Evolutionary conservation across 2,797 vertebrate species (phyloP).

Genomic region (Lagorchestes hirsutus): DNA sequence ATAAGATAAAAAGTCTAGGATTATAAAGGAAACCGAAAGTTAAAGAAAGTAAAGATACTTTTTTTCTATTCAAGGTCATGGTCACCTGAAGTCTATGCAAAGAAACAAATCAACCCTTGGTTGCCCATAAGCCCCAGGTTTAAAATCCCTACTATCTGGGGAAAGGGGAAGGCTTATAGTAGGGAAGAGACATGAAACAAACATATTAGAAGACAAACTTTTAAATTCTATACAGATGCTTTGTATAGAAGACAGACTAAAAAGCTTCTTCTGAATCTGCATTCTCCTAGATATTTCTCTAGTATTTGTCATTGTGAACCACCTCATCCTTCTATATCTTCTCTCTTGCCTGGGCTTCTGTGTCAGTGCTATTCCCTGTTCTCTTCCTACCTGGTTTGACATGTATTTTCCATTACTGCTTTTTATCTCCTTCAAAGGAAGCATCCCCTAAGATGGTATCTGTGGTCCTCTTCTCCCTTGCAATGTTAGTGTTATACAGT

Average conservation of each 20-base stretch:
- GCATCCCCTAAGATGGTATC: background rate
- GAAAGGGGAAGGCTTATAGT: background rate
- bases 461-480: background rate
- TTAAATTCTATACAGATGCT: background rate
- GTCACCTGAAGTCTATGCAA: background rate
- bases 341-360: too few relatives aligned
- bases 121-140: background rate
- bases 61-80: background rate
- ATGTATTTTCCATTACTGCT: background rate
- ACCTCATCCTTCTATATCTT: background rate
- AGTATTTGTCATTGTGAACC: background rate
- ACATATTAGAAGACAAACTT: background rate
- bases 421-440: background rate
- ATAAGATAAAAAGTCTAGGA: background rate
- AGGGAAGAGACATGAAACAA: background rate
- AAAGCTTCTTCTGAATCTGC: background rate
- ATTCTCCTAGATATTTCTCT: background rate
- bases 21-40: background rate
- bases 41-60: background rate
- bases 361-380: background rate
- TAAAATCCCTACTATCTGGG: background rate
- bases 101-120: background rate
- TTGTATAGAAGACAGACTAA: background rate
- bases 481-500: background rate
- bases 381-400: background rate